phyloP scores from a whole-genome alignment of 2,797 vertebrate species.

The Chromobotia macracanthus region DNA sequence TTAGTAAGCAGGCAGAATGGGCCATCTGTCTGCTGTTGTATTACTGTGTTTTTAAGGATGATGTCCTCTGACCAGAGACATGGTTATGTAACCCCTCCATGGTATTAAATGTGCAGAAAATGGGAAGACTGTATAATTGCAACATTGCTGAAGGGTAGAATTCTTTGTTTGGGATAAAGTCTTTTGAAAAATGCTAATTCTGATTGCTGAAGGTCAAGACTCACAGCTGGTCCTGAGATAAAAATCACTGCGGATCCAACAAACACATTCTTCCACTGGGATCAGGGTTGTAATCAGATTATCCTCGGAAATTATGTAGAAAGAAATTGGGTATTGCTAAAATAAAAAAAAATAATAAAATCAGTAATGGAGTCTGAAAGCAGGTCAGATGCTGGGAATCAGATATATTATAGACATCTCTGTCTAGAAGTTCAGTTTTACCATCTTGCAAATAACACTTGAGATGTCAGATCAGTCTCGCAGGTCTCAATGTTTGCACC shows the following conservation, averaged over 20 bases:
- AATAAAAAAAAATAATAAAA: background rate
- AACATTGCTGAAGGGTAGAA: constrained; percentile 21
- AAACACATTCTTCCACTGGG: constrained; percentile 2
- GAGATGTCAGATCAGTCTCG: background rate
- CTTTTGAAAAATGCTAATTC: constrained; percentile 6
- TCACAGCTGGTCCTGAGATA: background rate
- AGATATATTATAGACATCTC: background rate
- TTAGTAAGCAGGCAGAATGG: constrained; percentile 35
- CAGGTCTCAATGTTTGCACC: background rate
- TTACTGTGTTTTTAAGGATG: constrained; percentile 27
- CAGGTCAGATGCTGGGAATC: background rate
- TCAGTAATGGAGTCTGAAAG: background rate
- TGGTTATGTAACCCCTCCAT: constrained; percentile 41
- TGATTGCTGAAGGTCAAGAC: constrained; percentile 39
- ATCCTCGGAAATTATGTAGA: background rate
- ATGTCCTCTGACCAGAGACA: constrained; percentile 39
- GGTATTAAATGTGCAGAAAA: constrained; percentile 24
- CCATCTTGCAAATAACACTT: background rate
- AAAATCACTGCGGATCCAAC: constrained; percentile 17
- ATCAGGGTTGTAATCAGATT: background rate
- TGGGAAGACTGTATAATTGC: constrained; percentile 5
- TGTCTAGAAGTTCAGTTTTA: background rate
- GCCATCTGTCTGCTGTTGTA: constrained; percentile 37
- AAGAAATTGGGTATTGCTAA: background rate
- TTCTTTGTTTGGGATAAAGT: constrained; percentile 2